Percentiles rank a stretch among this genome's conserved stretches.
phyloP scores from a whole-genome alignment of 37 sponge, comb jelly and placozoan species.

The Eunapius fragilis region DNA sequence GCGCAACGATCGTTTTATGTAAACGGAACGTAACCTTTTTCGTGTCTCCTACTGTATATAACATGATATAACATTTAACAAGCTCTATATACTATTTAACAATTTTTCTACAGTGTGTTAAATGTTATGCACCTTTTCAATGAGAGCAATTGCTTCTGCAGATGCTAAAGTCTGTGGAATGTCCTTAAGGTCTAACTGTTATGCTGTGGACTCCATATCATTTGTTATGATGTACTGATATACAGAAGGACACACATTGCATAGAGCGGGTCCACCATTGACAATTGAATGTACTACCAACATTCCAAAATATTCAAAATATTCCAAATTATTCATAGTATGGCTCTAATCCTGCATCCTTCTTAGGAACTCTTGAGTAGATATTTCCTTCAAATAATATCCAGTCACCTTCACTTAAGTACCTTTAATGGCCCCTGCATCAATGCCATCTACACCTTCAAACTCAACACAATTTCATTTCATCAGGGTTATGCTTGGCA shows the following conservation, averaged over 20 bases:
- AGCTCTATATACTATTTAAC: no score
- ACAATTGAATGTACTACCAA: no score
- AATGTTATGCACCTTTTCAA: constrained; percentile 37
- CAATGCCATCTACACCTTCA: constrained; percentile 6
- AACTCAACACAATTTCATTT: constrained; percentile 4
- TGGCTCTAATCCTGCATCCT: constrained; percentile 21
- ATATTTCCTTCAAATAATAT: constrained; percentile 47
- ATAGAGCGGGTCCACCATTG: constrained; percentile 30
- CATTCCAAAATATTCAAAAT: constrained; percentile 48
- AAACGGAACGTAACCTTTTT: no score
- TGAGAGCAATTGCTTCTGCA: constrained; percentile 12
- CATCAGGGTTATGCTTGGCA: constrained; percentile 15
- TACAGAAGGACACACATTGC: constrained; percentile 17
- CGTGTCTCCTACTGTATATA: no score
- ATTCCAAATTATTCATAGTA: no score
- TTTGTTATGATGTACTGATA: constrained; percentile 1
- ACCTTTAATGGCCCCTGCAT: no score
- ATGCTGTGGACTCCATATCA: not conserved
- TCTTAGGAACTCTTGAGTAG: constrained; percentile 17
- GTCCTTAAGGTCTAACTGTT: constrained; percentile 2
- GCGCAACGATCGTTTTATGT: no score
- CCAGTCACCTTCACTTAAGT: not conserved
- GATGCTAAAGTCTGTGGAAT: constrained; percentile 49
- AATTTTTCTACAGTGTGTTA: no score
- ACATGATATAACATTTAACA: no score